Conservation (phyloP, 2,113 vertebrate genomes). For the Tragelaphus buxtoni region DNA sequence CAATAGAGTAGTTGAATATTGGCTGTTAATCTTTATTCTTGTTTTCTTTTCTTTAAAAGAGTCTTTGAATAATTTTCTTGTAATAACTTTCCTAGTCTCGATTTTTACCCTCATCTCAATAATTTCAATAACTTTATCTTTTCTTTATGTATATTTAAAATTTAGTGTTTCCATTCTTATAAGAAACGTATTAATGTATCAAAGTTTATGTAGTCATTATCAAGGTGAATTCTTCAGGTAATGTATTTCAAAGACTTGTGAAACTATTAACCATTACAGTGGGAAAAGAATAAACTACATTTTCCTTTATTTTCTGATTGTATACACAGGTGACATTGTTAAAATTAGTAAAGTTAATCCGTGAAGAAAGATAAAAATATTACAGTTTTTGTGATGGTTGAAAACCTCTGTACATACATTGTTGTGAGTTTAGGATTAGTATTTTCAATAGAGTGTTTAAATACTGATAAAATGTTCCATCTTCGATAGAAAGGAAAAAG, state of each 20-base stretch:
- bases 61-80: not conserved
- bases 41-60: too few relatives aligned
- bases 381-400: not conserved
- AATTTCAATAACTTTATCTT: not conserved
- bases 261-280: not conserved
- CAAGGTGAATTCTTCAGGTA: not conserved
- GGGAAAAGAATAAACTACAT: not conserved
- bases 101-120: not conserved
- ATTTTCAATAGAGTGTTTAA: not conserved
- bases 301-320: not conserved
- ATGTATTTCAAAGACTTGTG: not conserved
- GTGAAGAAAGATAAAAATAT: not conserved
- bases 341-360: not conserved
- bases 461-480: not conserved
- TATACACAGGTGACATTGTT: not conserved
- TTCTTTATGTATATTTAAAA: not conserved
- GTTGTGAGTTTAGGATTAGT: not conserved
- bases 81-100: not conserved
- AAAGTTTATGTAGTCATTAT: not conserved
- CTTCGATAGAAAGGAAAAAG: not conserved
- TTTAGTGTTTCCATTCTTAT: not conserved
- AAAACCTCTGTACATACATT: not conserved
- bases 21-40: too few relatives aligned
- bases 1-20: too few relatives aligned
- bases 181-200: not conserved